These are phyloP conservation scores for Mohoua ochrocephala DNA, from an alignment of 2,113 vertebrate species.

Conservation along the genomic window DNA sequence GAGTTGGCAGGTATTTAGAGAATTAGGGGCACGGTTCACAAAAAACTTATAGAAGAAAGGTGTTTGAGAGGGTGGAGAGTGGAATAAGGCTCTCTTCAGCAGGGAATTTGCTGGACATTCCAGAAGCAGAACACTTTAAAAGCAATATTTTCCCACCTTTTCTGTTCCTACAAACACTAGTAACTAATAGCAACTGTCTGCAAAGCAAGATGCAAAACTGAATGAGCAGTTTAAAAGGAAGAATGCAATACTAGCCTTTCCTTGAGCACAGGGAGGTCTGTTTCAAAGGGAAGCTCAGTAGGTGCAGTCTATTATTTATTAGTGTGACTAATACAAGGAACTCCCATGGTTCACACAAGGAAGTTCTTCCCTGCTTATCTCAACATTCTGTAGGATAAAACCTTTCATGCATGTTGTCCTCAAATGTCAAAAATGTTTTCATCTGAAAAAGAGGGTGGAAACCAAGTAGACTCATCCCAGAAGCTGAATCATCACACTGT, in stretches of 20 bases:
- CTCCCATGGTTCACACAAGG: constrained; percentile 5
- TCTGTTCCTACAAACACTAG: background rate
- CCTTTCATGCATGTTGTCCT: background rate
- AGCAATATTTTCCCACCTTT: background rate
- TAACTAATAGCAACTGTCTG: background rate
- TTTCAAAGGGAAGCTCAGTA: constrained; percentile 34
- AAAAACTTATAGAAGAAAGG: background rate
- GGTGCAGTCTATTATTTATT: constrained; percentile 44
- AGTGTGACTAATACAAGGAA: constrained; percentile 4
- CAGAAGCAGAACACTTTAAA: background rate
- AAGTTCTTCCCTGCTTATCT: constrained; percentile 36
- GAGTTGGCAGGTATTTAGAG: background rate
- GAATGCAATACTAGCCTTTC: background rate
- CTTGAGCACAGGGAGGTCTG: background rate
- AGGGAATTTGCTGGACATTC: background rate
- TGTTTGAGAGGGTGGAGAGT: background rate
- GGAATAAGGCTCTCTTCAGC: background rate
- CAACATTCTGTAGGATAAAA: background rate
- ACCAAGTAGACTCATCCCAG: background rate
- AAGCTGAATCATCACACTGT: background rate
- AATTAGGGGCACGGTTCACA: background rate
- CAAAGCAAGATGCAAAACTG: background rate
- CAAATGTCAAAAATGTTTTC: constrained; percentile 44
- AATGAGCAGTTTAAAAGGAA: constrained; percentile 3
- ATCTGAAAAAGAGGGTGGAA: background rate